A percentile compares a stretch with the other conserved stretches of the same genome.
phyloP scores from a whole-genome alignment of 1,140 invertebrate species.

The Phenacoccus solenopsis region DNA sequence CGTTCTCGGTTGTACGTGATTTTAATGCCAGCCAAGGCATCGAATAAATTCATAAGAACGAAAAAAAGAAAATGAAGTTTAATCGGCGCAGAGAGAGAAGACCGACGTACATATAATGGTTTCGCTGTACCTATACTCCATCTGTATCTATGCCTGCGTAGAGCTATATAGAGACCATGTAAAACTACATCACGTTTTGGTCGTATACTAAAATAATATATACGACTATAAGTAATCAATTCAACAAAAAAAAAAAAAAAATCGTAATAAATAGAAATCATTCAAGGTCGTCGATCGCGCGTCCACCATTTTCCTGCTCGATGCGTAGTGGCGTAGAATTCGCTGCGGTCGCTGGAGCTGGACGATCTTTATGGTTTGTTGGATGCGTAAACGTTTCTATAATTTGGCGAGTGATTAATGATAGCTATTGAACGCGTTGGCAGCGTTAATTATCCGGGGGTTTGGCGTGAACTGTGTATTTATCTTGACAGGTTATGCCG shows the following conservation, averaged over 20 bases:
- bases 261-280: no score
- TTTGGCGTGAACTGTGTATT: no score
- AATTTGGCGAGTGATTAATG: neutral
- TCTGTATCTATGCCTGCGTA: no score
- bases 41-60: conserved; percentile 6
- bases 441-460: neutral
- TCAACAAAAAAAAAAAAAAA: neutral
- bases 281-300: neutral
- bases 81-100: neutral
- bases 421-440: neutral
- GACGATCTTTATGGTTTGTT: neutral
- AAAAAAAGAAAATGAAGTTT: conserved; percentile 17
- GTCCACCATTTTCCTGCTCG: no score
- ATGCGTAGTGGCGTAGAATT: no score
- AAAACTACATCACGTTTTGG: conserved; percentile 9
- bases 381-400: neutral
- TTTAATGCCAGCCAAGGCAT: neutral
- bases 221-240: neutral
- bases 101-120: no score
- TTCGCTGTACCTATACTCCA: no score
- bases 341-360: neutral
- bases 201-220: conserved; percentile 12
- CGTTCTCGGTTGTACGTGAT: neutral
- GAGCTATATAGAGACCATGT: neutral
- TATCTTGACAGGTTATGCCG: no score